Conservation (phyloP, 2,113 vertebrate genomes). For the Sterrhoptilus dennistouni region DNA sequence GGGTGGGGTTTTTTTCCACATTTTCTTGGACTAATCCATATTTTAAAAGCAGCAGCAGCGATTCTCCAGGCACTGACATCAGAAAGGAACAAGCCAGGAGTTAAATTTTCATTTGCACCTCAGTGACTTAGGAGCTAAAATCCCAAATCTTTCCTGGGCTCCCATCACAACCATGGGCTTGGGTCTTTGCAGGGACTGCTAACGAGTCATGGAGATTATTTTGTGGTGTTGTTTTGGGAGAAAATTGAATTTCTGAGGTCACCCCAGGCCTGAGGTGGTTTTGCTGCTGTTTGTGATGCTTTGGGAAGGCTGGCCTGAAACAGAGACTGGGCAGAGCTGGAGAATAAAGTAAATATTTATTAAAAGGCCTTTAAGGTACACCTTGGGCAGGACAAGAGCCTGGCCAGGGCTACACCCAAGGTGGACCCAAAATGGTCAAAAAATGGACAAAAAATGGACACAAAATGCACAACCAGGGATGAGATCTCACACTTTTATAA, state of each 20-base stretch:
- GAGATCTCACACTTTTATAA: too few species aligned
- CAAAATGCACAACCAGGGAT: too few species aligned
- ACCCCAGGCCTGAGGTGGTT: neutral
- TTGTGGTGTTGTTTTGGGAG: neutral
- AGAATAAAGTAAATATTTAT: neutral
- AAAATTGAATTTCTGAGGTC: neutral
- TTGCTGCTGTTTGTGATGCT: neutral
- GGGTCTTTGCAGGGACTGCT: neutral
- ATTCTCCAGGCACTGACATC: neutral
- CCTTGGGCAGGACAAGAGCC: neutral
- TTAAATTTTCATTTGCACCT: neutral
- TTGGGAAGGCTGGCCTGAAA: neutral
- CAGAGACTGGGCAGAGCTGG: neutral
- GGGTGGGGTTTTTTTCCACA: neutral
- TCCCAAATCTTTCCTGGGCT: neutral
- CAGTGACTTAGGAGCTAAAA: neutral
- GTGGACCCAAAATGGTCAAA: too few species aligned
- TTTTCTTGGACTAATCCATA: neutral
- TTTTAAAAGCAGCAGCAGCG: neutral
- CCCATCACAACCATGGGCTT: accelerated
- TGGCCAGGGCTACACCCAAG: too few species aligned
- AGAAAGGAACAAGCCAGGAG: neutral
- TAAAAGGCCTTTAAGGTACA: neutral
- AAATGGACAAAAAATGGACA: too few species aligned
- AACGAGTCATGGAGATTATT: neutral